Base-by-base conservation (phyloP, 2,888 invertebrate species). In the Aphrophora alni region DNA sequence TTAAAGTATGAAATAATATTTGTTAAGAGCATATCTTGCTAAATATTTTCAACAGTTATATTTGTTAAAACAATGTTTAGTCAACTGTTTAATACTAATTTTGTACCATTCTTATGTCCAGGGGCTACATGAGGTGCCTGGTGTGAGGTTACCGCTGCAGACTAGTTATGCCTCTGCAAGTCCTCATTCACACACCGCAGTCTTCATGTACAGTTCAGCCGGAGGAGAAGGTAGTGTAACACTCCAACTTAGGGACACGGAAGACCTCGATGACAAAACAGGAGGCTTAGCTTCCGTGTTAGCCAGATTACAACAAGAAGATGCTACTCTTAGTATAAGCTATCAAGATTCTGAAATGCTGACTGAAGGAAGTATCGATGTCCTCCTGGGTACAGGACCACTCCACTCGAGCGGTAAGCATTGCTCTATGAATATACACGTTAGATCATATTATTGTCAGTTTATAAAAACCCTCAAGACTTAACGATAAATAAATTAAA, bases 341-440 rank as follows among this genome's bases (percentile, higher is more conserved):
- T 94, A 94, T 89, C 93, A 93, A 87, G 94, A 94, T 89, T 92
- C 93, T 33, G 94, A 94, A 86, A 91, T 94, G 87, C 90, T 94
- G 80, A 93, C 93, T 74, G 94, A 94, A 88, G 86, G 85, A 38
- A 85, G 84, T 70, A 85, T 86, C 44, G 86, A 86, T 80, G 85
- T 85, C 38, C 90, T 94, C 86, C 90, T 94, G 84, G 92, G 93
- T 84, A 92, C 92, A 78, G 91, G 93, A 83, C 92, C 84, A 0
- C 83, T 85, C 10, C 83, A 85, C 80, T 79, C 84, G 38, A 70
- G 82, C 25, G 85, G 85, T 85, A 38, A 84, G 84, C 25, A n/a
- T n/a, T 21, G 24, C 4, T 24, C 70, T 44, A 14, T 44, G 14
- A 44, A 44, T 12, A 44, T 44, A 10, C 14, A n/a, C n/a, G n/a